Evolutionary conservation across 2,797 vertebrate genomes (phyloP).

Genomic region (Anabas testudineus): DNA sequence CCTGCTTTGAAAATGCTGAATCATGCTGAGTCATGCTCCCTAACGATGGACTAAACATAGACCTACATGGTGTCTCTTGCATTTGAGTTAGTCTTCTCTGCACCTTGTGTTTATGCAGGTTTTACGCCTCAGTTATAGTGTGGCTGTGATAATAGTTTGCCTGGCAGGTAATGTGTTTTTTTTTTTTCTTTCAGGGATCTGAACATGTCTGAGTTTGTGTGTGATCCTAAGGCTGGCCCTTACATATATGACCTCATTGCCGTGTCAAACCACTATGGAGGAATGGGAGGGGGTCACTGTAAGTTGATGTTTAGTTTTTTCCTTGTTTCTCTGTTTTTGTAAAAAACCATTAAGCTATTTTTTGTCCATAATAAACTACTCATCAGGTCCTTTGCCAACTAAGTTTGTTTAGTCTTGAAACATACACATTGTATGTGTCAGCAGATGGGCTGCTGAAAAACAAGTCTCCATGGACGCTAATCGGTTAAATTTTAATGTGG

Average conservation of each 20-base stretch:
- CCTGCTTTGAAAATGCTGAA: conserved; percentile 34
- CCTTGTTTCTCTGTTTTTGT: not conserved
- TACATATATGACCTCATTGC: conserved; percentile 95
- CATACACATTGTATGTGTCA: not conserved
- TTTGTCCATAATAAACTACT: not conserved
- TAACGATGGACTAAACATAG: not conserved
- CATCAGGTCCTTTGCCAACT: not conserved
- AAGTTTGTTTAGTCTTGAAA: conserved; percentile 2
- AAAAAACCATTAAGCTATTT: not conserved
- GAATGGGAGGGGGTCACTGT: conserved; percentile 98
- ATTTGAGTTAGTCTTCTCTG: not conserved
- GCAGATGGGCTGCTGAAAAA: not conserved
- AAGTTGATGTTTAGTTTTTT: conserved; percentile 78
- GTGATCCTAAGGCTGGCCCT: conserved; percentile 90
- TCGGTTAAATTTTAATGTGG: conserved; percentile 10
- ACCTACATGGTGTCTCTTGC: not conserved
- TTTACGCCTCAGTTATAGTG: not conserved
- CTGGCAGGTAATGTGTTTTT: not conserved
- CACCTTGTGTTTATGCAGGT: not conserved
- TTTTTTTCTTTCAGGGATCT: conserved; percentile 85
- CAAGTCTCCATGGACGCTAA: conserved; percentile 14
- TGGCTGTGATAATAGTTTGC: not conserved
- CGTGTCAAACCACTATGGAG: conserved; percentile 97
- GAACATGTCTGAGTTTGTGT: conserved; percentile 97
- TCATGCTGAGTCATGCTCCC: conserved; percentile 65